Base-by-base conservation (phyloP, 1,140 invertebrate species). In the Drosophila ironensis region DNA sequence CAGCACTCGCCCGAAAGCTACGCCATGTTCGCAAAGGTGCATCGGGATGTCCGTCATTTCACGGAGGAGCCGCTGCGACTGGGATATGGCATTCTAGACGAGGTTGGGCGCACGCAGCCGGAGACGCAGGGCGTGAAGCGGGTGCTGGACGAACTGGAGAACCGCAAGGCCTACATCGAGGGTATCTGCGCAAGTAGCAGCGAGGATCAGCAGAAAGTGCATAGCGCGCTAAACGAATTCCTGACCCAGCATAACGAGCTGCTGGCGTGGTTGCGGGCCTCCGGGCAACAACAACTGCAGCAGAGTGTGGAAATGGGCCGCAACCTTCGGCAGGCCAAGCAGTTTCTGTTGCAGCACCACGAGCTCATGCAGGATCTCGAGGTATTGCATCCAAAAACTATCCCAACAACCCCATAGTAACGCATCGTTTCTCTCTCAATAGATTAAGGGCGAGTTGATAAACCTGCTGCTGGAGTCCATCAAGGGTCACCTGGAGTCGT, bases 271-370 rank as follows among this genome's bases (percentile, higher is more conserved):
- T 74, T 96, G 17, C 91, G 88, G 16, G 82, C 88, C 5, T 94
- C 94, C 7, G 94, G 94, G 0, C 94, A 96, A 66, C 91, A 93
- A 9, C 96, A 96, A 82, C 90, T 97, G 4, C 92, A 93, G 66
- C 93, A 94, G 17, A 94, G 95, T 77, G 92, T 93, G 53, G 93
- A 95, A 66, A 94, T 96, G 93, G 96, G 96, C 20, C 93, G 92
- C 22, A 93, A 93, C 89, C 90, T 95, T 35, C 88, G 92, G 24
- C 92, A 93, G 90, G 94, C 95, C 12, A 93, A 93, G 71, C 94
- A 96, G 82, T 97, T 96, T 87, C 91, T 95, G 30, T 91, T 95
- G 77, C 90, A 95, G 59, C 95, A 97, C 88, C 92, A 94, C 67
- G 93, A 95, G 81, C 88, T 97, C 8, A 91, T 95, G 61, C 93